These are phyloP conservation scores for Sepioteuthis lessoniana DNA, from an alignment of 2,888 invertebrate genomes.

Conservation along the genomic window DNA sequence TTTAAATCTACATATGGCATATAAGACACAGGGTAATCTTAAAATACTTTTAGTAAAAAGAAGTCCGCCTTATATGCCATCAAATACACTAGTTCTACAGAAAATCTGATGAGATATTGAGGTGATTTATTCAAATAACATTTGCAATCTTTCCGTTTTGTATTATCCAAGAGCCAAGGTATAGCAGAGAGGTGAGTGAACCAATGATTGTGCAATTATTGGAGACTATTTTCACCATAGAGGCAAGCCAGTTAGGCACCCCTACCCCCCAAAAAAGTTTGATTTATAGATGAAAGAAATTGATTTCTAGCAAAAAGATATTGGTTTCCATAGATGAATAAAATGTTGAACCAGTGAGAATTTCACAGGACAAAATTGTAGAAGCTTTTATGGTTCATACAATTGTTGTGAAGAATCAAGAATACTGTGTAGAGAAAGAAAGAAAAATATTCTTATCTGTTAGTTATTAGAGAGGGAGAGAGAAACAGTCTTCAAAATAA, in stretches of 20 bases:
- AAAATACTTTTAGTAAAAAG: no score
- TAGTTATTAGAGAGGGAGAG: no score
- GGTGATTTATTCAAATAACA: not conserved
- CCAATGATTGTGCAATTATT: not conserved
- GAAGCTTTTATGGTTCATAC: not conserved
- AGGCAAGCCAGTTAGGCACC: conserved; percentile 33
- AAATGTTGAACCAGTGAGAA: not conserved
- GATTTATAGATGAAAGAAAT: not conserved
- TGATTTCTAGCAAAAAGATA: not conserved
- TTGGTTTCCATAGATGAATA: not conserved
- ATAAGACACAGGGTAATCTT: no score
- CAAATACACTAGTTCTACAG: no score
- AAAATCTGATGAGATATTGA: not conserved
- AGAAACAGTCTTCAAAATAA: no score
- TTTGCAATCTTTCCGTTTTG: not conserved
- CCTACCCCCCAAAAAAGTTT: no score
- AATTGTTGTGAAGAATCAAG: not conserved
- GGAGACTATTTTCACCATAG: not conserved
- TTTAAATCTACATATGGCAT: no score
- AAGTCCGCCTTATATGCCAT: no score
- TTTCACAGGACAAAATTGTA: not conserved
- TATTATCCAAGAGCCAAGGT: not conserved
- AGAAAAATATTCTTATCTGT: not conserved
- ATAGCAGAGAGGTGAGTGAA: not conserved
- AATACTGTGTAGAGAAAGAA: not conserved